These are phyloP conservation scores for Miniopterus natalensis DNA, from an alignment of 2,113 vertebrate genomes.

Conservation along the genomic window DNA sequence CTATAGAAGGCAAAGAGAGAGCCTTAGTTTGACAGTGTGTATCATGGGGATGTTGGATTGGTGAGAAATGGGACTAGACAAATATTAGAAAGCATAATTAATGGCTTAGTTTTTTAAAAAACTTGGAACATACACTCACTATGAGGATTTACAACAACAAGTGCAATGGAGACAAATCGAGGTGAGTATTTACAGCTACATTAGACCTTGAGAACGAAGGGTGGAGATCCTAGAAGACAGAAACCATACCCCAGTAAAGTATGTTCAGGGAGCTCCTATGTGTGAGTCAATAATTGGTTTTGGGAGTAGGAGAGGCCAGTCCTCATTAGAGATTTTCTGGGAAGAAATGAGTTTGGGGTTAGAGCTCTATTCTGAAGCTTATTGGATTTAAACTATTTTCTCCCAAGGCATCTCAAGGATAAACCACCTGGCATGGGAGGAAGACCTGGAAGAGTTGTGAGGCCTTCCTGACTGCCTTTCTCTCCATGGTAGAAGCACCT, in stretches of 20 bases:
- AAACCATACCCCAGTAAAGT: background rate
- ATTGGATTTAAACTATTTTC: background rate
- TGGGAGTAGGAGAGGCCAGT: background rate
- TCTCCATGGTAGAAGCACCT: background rate
- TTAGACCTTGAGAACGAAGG: background rate
- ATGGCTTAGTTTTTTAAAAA: background rate
- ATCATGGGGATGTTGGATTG: background rate
- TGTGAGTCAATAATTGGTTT: background rate
- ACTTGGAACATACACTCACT: background rate
- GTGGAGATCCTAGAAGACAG: background rate
- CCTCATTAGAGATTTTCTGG: background rate
- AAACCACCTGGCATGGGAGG: background rate
- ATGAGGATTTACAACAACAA: background rate
- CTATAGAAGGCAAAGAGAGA: background rate
- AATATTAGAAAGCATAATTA: background rate
- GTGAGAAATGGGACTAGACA: background rate
- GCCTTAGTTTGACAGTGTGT: background rate
- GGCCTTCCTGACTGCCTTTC: background rate
- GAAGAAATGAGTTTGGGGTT: background rate
- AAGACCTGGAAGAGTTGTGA: background rate
- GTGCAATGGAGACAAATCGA: background rate
- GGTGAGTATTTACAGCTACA: background rate
- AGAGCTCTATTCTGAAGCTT: background rate
- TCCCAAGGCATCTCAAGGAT: rapidly evolving
- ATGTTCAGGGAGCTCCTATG: background rate